Base-by-base conservation (phyloP, 2,113 vertebrate genomes). In the Nyctereutes procyonoides region DNA sequence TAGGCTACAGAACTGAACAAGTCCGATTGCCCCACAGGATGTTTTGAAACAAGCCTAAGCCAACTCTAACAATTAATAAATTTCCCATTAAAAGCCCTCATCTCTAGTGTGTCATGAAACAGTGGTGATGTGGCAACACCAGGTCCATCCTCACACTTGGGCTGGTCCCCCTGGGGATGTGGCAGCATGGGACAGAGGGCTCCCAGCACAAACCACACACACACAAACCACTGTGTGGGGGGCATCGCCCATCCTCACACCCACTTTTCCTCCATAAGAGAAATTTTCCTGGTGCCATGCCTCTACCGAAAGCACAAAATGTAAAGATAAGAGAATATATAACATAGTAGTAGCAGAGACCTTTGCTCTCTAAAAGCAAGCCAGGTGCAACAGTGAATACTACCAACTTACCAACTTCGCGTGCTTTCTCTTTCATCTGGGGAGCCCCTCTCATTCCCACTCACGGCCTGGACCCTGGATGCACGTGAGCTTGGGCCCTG, bases 391-490 rank as follows among this genome's bases (percentile, higher is more conserved):
- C 84, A 26, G 51, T 43, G 22, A 60, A 63, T 7, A 30, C 58
- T 9, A 2, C 0, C 26, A 26, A 22, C 10, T 10, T 3, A 2
- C 0, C 26, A 26, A 22, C 10, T 10, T 3, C 13, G 43, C 32
- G 4, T 2, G 35, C 51, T 71, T 24, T n/a, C 56, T 28, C 81
- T 69, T 48, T 71, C 24, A 26, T n/a, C 7, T 0, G 43, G 51
- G 30, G 19, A 71, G 43, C 8, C 62, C 22, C 30, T 67, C 63
- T 53, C 26, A 19, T 5, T 22, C 30, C 73, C 35, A 62, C 20
- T 14, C 22, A 20, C 58, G 2, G 32, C 51, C 77, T 84, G 28
- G 56, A 8, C 30, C 22, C 63, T 4, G 43, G 8, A 24, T 22
- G 32, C 58, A 11, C 0, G 10, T 13, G 19, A 93, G 38, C 38